A percentile compares a stretch with the other conserved stretches of the same genome.
Evolutionary conservation across 2,113 vertebrate species (phyloP).

Genomic region (Pomatorhinus ruficollis): DNA sequence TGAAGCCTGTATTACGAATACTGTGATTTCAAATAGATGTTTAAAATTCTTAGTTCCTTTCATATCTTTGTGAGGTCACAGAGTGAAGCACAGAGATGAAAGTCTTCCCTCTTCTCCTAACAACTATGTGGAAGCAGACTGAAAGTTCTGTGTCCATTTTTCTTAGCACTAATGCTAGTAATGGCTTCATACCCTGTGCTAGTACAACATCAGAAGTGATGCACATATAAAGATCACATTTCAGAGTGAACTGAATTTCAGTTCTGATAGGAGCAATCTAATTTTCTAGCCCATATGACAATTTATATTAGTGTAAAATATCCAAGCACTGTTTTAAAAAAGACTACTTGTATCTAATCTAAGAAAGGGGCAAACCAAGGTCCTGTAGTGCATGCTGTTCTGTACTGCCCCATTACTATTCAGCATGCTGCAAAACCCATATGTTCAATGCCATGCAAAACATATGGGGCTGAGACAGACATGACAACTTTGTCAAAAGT

Average conservation of each 20-base stretch:
- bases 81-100: neutral
- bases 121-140: neutral
- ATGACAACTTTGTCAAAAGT: neutral
- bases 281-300: neutral
- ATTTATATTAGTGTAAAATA: neutral
- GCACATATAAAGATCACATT: neutral
- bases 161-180: neutral
- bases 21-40: neutral
- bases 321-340: neutral
- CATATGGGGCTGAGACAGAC: neutral
- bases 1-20: neutral
- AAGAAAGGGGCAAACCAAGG: neutral
- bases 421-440: neutral
- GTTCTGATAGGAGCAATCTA: neutral
- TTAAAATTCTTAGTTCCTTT: neutral
- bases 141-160: neutral
- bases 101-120: neutral
- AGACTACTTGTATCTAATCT: neutral
- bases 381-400: neutral
- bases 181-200: neutral
- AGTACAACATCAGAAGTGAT: neutral
- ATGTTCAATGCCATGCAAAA: neutral
- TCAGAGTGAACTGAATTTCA: neutral
- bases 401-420: neutral
- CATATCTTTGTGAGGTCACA: neutral